Evolutionary conservation across 1,140 invertebrate species (phyloP), one percentile per base, ranked within the genome.

Genomic region (Bombus picipes): DNA sequence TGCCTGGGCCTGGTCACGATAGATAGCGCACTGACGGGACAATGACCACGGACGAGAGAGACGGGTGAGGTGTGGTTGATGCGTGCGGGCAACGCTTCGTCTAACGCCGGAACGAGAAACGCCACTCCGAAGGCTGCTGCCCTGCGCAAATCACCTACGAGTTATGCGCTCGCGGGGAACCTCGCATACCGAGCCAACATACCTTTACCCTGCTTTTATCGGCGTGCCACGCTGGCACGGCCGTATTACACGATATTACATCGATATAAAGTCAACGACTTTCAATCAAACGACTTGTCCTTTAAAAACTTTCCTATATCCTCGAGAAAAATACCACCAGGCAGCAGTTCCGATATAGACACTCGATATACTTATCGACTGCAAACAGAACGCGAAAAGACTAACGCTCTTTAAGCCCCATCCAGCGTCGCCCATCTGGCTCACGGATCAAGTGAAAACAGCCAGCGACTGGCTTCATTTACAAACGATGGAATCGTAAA

Each of bases 11-110:
- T 92, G 90, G 86, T 74, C 81, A 81, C 87, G 89, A 92, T 91
- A 91, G 90, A 90, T 90, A 91, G 86, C 57, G 74, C 89, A 81
- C 84, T 85, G 87, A 86, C 90, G 90, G 92, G 92, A 94, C 93
- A 93, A 94, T 93, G 93, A 93, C 93, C 93, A 92, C 87, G 73
- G 74, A 43, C 9, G 70, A 32, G 39, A 32, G 39, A 53, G 47
- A 77, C n/a, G 66, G 25, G 34, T 53, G 81, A 80, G 76, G 68
- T 86, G 79, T 66, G 80, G 79, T 86, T 76, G 71, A 77, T 72
- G 72, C 81, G 81, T 53, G 57, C 62, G 82, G 37, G 74, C 73
- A 57, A 73, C 68, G 39, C 59, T 59, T 82, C 66, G 83, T 62
- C 71, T 47, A 37, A 79, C 83, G 71, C 59, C 70, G 59, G 41